Base-by-base conservation (phyloP, 2,797 vertebrate genomes). In the Esox masquinongy region DNA sequence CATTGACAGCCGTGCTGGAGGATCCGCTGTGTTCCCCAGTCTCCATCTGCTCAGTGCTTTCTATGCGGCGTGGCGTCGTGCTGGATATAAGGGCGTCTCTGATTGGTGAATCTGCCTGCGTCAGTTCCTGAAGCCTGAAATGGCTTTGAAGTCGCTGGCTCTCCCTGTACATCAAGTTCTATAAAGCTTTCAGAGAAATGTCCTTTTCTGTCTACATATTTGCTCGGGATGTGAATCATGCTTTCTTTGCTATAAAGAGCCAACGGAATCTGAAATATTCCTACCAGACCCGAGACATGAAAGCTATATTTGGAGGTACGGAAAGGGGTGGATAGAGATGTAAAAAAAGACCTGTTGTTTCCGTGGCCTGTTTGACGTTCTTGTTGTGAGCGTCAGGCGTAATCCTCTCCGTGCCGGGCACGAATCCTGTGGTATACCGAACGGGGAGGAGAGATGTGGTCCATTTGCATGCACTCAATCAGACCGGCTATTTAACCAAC, bases 21-120 rank as follows among this genome's bases (percentile, higher is more conserved):
- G 14, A 17, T 68, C 64, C 24, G 75, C 34, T 78, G 74, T 73
- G 74, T 80, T 12, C 31, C 70, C 59, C n/a, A 11, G 22, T 36
- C 70, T 78, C 66, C 51, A 1, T 68, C n/a, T 56, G 49, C 49
- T 66, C 24, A 14, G 4, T 50, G 39, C 7, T 11, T 51, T 31
- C 69, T 31, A 24, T 50, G 19, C 5, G 14, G 22, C 47, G 12
- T 26, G 1, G 7, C 12, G 3, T 29, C 9, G 51, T 15, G 29
- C 61, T 64, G 24, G 8, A 31, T 24, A 11, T 17, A 51, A 31
- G 26, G 47, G 12, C 6, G 11, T 70, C 47, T 17, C 24, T 17
- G 29, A 16, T 3, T 66, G 29, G 29, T 69, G 68, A 1, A 19
- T 69, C 34, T 22, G 36, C 11, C 16, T 22, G 39, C 17, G 39